Base-by-base conservation (phyloP, 2,888 invertebrate species). In the Zygaena filipendulae region DNA sequence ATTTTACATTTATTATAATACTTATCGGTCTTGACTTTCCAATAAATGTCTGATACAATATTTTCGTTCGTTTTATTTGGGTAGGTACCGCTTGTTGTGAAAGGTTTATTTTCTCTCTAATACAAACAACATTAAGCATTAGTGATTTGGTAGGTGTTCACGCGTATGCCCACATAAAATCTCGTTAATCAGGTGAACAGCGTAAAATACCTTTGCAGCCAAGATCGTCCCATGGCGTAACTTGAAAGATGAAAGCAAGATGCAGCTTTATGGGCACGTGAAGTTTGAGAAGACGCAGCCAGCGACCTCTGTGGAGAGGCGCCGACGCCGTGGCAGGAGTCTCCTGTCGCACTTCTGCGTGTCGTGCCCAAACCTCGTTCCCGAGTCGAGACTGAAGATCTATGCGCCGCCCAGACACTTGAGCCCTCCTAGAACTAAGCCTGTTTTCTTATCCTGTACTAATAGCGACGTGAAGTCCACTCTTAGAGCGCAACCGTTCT, bases 161-260 rank as follows among this genome's bases (percentile, higher is more conserved):
- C 28, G 8, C 10, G 13, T 7, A 39, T 23, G 14, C n/a, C n/a
- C n/a, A n/a, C n/a, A n/a, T n/a, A n/a, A 27, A 29, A 10, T 9
- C 13, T 20, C 13, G 20, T 23, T 25, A 22, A 27, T 28, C n/a
- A 13, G 30, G 55, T 67, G n/a, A n/a, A 68, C 46, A 68, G 60
- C 57, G 45, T 62, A 49, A 50, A 50, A 49, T 62, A 60, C 56
- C 54, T 69, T 72, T 72, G 46, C 72, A 72, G 72, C 64, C 43
- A 38, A 51, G 45, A 59, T 59, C 50, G 54, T 45, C 43, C 43
- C 48, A 41, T 42, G 49, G 41, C 53, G 59, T 50, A 52, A 55
- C 38, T 39, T 43, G 54, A 55, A 42, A 52, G 43, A 47, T 9
- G 36, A n/a, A n/a, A n/a, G 36, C 47, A 47, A 40, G 40, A 25